phyloP scores from a whole-genome alignment of 2,888 invertebrate genomes.

The Teleogryllus oceanicus region DNA sequence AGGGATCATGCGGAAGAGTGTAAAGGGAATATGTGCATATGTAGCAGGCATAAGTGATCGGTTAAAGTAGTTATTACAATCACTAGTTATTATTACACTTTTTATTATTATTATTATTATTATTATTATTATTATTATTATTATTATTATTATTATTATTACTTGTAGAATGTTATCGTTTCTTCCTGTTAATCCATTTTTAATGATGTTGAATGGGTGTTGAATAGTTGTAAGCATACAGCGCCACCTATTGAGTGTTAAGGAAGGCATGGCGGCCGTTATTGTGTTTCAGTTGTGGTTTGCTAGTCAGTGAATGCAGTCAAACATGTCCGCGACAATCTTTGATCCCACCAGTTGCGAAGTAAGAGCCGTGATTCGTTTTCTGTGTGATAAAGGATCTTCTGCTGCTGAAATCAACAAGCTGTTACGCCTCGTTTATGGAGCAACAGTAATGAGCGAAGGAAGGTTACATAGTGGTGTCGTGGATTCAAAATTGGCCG shows the following conservation, averaged over 20 bases:
- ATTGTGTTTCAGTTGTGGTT: not conserved
- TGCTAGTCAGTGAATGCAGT: not conserved
- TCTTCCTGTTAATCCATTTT: no score
- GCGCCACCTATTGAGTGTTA: not conserved
- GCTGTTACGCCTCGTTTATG: not conserved
- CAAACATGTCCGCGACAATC: constrained; percentile 4
- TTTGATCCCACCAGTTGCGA: constrained; percentile 2
- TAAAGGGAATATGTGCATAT: no score
- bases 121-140: no score
- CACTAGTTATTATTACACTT: no score
- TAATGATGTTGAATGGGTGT: no score
- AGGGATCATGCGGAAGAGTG: no score
- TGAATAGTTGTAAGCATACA: no score
- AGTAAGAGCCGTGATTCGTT: not conserved
- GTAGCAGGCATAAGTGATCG: no score
- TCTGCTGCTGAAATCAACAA: constrained; percentile 1
- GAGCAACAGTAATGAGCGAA: not conserved
- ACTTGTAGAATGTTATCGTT: no score
- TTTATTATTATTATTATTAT: no score
- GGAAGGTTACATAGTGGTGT: not conserved
- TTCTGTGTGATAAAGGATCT: constrained; percentile 4
- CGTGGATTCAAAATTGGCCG: not conserved
- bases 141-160: no score
- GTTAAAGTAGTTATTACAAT: no score
- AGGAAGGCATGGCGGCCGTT: not conserved